A percentile compares a stretch with the other conserved stretches of the same genome.
Conservation (phyloP, 2,888 invertebrate genomes). For the Tetropium fuscum region DNA sequence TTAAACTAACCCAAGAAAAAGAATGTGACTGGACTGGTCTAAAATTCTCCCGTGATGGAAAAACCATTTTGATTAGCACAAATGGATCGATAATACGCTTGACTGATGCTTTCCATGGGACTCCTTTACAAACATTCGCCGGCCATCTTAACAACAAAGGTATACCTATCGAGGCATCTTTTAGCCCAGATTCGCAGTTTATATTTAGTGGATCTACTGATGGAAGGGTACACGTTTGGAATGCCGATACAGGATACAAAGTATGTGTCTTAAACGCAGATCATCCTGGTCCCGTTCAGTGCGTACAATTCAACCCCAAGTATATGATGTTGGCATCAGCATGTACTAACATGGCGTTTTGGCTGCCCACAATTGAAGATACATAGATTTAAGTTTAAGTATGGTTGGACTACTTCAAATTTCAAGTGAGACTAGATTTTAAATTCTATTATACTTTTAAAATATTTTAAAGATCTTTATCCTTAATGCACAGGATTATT, state of each 20-base stretch:
- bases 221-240: conserved; percentile 97
- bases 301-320: conserved; percentile 98
- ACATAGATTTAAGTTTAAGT: conserved; percentile 63
- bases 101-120: conserved; percentile 98
- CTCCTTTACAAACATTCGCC: conserved; percentile 91
- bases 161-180: conserved; percentile 96
- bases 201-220: conserved; percentile 98
- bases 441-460: conserved; percentile 9
- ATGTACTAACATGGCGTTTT: conserved; percentile 98
- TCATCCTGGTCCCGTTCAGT: conserved; percentile 96
- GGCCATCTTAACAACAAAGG: conserved; percentile 95
- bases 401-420: conserved; percentile 1
- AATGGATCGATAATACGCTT: conserved; percentile 95
- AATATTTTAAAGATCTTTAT: conserved; percentile 9
- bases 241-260: conserved; percentile 87
- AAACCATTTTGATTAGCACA: conserved; percentile 96
- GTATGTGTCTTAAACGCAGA: conserved; percentile 89
- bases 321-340: conserved; percentile 99
- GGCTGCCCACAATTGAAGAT: conserved; percentile 89
- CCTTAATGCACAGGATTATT: conserved; percentile 2
- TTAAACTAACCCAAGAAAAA: conserved; percentile 94
- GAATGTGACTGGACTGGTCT: conserved; percentile 99
- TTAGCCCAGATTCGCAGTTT: conserved; percentile 98
- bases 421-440: conserved; percentile 40
- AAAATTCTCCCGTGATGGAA: conserved; percentile 98